Evolutionary conservation across 92 coral and sea anemone species (phyloP).

Genomic region (Palythoa grandis): DNA sequence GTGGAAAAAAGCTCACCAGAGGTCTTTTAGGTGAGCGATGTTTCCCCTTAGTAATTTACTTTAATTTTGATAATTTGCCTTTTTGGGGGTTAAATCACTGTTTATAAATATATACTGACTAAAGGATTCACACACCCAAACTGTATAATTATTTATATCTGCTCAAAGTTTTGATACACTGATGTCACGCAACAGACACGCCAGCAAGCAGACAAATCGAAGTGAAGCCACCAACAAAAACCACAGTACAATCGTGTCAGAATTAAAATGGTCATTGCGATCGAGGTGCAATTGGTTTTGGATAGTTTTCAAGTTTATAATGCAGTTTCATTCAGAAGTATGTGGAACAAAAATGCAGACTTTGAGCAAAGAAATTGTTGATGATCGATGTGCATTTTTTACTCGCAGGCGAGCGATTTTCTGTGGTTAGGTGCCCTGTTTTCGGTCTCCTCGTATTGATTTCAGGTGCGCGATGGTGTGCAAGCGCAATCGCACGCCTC

Average conservation of each 20-base stretch:
- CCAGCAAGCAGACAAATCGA: neutral
- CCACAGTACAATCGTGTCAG: neutral
- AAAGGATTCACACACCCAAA: neutral
- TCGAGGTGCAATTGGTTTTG: neutral
- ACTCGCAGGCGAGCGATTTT: neutral
- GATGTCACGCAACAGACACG: neutral
- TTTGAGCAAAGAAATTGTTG: neutral
- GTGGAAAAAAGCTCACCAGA: too few species aligned
- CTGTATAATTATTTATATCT: neutral
- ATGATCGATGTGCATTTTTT: neutral
- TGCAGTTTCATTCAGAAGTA: neutral
- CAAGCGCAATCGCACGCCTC: too few species aligned
- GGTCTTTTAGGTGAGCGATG: neutral
- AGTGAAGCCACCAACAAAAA: neutral
- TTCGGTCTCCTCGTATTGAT: neutral
- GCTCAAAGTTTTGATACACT: neutral
- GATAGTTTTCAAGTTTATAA: neutral
- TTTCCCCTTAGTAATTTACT: neutral
- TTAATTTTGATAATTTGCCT: neutral
- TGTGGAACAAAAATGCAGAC: neutral
- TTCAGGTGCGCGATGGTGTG: too few species aligned
- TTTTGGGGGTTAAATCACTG: neutral
- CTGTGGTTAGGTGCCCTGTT: neutral
- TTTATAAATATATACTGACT: neutral
- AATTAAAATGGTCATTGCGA: neutral